Evolutionary conservation across 37 sponge, comb jelly and placozoan genomes (phyloP).

Genomic region (Spongilla lacustris): DNA sequence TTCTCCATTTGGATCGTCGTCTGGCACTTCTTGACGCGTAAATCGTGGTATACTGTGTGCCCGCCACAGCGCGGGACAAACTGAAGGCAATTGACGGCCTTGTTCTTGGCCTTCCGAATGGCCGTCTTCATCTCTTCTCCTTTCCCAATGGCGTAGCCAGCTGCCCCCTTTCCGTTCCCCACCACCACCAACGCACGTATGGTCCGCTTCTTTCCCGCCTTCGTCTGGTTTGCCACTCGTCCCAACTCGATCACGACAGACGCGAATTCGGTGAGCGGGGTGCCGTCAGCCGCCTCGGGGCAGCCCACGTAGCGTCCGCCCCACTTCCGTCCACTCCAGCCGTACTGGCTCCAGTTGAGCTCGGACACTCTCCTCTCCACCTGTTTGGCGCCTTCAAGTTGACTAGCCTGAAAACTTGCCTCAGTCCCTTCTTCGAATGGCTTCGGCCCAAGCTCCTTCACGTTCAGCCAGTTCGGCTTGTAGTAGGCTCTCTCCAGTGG

Average conservation of each 20-base stretch:
- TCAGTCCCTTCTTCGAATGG: neutral
- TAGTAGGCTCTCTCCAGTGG: neutral
- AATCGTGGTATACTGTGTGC: constrained; percentile 86
- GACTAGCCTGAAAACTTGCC: neutral
- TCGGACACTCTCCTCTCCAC: constrained; percentile 21
- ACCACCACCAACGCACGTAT: constrained; percentile 78
- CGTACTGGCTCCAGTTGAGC: constrained; percentile 50
- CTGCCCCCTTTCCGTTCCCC: constrained; percentile 85
- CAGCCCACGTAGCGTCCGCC: constrained; percentile 77
- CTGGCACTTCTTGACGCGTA: constrained; percentile 57
- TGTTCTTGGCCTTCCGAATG: constrained; percentile 86
- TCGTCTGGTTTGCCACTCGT: constrained; percentile 74
- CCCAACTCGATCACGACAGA: constrained; percentile 81
- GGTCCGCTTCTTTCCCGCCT: constrained; percentile 68
- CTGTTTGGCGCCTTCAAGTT: neutral
- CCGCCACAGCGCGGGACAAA: constrained; percentile 76
- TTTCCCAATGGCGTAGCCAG: constrained; percentile 75
- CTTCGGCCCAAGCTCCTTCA: neutral
- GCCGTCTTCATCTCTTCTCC: constrained; percentile 44
- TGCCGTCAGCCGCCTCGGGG: constrained; percentile 85
- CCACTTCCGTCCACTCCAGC: constrained; percentile 79
- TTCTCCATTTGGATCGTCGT: constrained; percentile 78
- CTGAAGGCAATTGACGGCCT: constrained; percentile 66
- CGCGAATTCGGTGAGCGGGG: constrained; percentile 54
- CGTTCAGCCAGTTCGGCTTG: neutral